Conservation (phyloP, 2,888 invertebrate genomes). For the Dicycla oo region DNA sequence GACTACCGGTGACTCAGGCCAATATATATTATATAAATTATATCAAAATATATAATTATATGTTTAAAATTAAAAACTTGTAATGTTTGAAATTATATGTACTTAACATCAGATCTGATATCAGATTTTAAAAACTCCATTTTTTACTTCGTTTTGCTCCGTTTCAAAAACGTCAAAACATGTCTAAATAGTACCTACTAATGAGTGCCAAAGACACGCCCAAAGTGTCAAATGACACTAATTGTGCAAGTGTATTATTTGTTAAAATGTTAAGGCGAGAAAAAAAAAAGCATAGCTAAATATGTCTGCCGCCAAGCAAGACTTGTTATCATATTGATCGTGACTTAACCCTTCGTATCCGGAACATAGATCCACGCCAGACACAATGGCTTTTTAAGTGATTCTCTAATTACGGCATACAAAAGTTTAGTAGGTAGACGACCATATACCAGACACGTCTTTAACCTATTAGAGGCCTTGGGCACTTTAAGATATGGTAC, state of each 20-base stretch:
- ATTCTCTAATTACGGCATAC: too few relatives aligned
- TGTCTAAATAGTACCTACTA: constrained; percentile 2
- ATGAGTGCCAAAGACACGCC: constrained; percentile 11
- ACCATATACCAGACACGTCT: too few relatives aligned
- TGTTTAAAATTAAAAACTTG: constrained; percentile 25
- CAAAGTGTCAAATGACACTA: constrained; percentile 7
- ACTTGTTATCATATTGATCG: background rate
- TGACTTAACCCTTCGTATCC: too few relatives aligned
- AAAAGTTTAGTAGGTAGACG: too few relatives aligned
- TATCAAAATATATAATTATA: constrained; percentile 27
- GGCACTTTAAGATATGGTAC: too few relatives aligned
- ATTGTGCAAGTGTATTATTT: constrained; percentile 22
- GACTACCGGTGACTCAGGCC: constrained; percentile 31
- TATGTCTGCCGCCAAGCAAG: background rate
- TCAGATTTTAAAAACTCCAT: background rate
- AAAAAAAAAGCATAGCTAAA: background rate
- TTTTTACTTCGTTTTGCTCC: constrained; percentile 5
- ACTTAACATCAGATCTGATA: background rate
- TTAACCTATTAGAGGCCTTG: too few relatives aligned
- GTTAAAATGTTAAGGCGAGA: background rate
- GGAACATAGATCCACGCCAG: too few relatives aligned
- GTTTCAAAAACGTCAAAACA: constrained; percentile 14
- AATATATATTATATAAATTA: constrained; percentile 33
- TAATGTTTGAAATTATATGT: too few relatives aligned
- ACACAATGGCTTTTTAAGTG: too few relatives aligned